Base-by-base conservation (phyloP, 2,797 vertebrate species). In the Champsocephalus esox region DNA sequence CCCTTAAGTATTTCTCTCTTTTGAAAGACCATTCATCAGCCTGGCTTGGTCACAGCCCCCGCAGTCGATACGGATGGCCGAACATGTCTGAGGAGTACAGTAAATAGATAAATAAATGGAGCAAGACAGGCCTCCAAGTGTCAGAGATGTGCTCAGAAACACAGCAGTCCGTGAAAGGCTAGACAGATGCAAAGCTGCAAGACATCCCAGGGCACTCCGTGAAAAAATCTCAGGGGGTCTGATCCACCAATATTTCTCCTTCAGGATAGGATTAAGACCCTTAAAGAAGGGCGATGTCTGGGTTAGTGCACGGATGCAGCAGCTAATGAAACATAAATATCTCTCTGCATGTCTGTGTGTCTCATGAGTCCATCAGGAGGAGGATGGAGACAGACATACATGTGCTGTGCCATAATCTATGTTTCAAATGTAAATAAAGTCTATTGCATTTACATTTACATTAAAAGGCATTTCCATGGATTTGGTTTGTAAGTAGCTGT, bases 31-130 rank as follows among this genome's bases (percentile, higher is more conserved):
- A 34, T 34, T 48, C 65, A 41, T 77, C 70, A 59, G 59, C 32
- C 48, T 44, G 43, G 54, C 43, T 21, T 21, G 56, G 63, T 63
- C 71, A 55, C 21, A 14, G 49, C 28, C 51, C 8, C 45, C 4
- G 24, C 68, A 41, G 43, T 9, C 66, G 81, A 75, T 73, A 83
- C 79, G 79, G 84, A 87, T 81, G 86, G 51, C 34, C 74, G 81
- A 61, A 80, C 80, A 68, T 77, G 77, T 81, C 83, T 77, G 74
- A 72, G 67, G 55, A 71, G 43, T n/a, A 68, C 65, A 58, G 81
- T 78, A 81, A 85, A 87, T 85, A 85, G 73, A 88, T 88, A 79
- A 88, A 86, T 86, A 92, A 86, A 82, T 77, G 73, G 79, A 71
- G 80, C 83, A 67, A 61, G 75, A 70, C 70, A 19, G 67, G 70